Evolutionary conservation across 2,888 invertebrate species (phyloP).

Genomic region (Acanthopleura granulata): DNA sequence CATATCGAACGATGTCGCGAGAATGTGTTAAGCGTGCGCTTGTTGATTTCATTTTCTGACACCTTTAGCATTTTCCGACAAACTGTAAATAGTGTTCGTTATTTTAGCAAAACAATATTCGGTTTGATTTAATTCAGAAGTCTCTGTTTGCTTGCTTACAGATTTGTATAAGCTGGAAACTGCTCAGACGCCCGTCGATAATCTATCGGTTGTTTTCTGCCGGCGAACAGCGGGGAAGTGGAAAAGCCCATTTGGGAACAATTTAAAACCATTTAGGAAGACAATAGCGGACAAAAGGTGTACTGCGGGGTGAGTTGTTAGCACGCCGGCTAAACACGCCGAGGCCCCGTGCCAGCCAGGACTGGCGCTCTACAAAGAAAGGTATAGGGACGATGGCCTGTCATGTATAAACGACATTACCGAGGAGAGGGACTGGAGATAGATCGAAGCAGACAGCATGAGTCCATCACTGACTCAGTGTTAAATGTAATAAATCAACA

Average conservation of each 20-base stretch:
- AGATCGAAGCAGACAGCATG: neutral
- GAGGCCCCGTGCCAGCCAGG: neutral
- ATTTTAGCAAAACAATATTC: neutral
- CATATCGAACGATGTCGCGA: too few relatives aligned
- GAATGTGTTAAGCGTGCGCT: too few relatives aligned
- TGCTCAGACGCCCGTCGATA: neutral
- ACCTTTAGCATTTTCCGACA: neutral
- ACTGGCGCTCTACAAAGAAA: neutral
- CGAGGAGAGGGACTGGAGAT: neutral
- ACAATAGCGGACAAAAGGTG: neutral
- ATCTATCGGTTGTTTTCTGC: neutral
- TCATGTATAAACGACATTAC: slow-evolving; percentile 10
- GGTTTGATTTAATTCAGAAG: neutral
- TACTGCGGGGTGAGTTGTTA: slow-evolving; percentile 1
- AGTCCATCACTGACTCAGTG: neutral
- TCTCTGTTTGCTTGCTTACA: neutral
- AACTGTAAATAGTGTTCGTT: neutral
- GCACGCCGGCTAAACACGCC: neutral
- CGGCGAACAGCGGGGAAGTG: neutral
- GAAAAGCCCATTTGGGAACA: slow-evolving; percentile 12
- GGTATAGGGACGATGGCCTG: neutral
- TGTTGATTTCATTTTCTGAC: neutral
- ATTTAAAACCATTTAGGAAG: slow-evolving; percentile 7
- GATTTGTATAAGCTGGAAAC: neutral
- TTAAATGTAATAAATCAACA: slow-evolving; percentile 16